Percentiles rank a stretch among this genome's conserved stretches.
phyloP scores from a whole-genome alignment of 2,113 vertebrate species.

The Rattus rattus region DNA sequence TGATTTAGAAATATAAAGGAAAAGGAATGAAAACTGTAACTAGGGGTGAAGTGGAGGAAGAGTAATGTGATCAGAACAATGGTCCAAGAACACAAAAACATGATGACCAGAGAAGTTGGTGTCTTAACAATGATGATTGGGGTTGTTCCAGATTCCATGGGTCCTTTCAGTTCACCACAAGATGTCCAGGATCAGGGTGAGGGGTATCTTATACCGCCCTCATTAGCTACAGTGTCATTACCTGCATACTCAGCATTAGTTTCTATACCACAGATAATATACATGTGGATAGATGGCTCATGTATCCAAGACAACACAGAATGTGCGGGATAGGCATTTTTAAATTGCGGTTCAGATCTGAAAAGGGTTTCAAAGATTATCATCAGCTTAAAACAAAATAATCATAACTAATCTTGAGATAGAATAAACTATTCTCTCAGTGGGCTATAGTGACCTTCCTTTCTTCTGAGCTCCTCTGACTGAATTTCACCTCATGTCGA shows the following conservation, averaged over 20 bases:
- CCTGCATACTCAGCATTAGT: not conserved
- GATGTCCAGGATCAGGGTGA: not conserved
- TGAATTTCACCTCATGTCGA: conserved; percentile 36
- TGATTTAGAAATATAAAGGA: conserved; percentile 16
- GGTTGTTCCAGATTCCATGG: not conserved
- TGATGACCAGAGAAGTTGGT: not conserved
- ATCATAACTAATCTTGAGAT: not conserved
- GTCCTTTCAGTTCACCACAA: not conserved
- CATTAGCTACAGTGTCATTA: not conserved
- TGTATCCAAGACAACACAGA: not conserved
- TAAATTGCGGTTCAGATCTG: conserved; percentile 13
- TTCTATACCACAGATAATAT: not conserved
- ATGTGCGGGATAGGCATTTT: not conserved
- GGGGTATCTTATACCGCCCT: not conserved
- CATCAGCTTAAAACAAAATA: not conserved
- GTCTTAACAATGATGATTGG: not conserved
- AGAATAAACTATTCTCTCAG: not conserved
- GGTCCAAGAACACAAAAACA: not conserved
- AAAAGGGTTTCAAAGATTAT: not conserved
- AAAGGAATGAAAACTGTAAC: no score
- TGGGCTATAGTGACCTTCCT: not conserved
- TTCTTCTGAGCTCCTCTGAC: not conserved
- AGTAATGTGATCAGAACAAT: not conserved
- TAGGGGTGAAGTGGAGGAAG: not conserved
- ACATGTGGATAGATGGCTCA: not conserved